These are phyloP conservation scores for Todus mexicanus DNA, from an alignment of 2,797 vertebrate genomes.

Conservation along the genomic window DNA sequence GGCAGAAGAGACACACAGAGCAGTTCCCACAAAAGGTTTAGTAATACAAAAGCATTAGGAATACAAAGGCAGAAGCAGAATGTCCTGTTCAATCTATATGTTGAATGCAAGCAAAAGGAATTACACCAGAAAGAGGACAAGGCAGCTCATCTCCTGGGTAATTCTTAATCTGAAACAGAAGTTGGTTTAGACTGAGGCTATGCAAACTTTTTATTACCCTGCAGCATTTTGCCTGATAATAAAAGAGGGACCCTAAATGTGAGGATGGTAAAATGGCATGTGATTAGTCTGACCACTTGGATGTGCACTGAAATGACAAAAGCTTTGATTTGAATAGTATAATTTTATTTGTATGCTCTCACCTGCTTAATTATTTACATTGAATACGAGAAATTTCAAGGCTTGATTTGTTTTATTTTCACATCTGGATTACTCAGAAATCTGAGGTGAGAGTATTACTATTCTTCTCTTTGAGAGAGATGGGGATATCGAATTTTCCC, in stretches of 20 bases:
- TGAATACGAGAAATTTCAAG: neutral
- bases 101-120: neutral
- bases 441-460: neutral
- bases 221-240: neutral
- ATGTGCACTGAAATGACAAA: neutral
- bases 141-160: neutral
- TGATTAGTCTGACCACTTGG: neutral
- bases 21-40: neutral
- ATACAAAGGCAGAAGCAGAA: neutral
- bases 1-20: conserved; percentile 21
- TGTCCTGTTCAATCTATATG: neutral
- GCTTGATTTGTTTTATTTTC: neutral
- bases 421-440: neutral
- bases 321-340: neutral
- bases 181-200: neutral
- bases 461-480: neutral
- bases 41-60: neutral
- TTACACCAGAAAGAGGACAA: neutral
- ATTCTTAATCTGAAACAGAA: neutral
- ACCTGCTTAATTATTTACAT: neutral
- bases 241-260: neutral
- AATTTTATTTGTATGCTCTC: neutral
- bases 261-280: neutral
- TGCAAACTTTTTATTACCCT: neutral
- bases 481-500: neutral